A percentile compares a stretch with the other conserved stretches of the same genome.
These are phyloP conservation scores for Stictocephala bisonia DNA, from an alignment of 2,888 invertebrate species.

Conservation along the genomic window DNA sequence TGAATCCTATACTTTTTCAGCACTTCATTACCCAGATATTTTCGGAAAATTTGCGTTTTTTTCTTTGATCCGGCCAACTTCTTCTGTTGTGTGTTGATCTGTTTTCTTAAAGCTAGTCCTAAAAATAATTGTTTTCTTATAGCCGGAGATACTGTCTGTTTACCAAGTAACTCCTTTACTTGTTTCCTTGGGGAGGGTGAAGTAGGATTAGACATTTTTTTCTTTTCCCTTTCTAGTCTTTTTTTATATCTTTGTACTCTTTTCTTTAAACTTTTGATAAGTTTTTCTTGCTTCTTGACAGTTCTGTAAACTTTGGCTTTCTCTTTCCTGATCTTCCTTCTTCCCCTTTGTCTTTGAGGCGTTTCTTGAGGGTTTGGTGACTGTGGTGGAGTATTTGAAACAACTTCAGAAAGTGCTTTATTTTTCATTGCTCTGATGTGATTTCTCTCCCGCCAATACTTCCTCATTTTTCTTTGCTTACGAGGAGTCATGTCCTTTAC, in stretches of 20 bases:
- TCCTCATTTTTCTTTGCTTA: not conserved
- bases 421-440: not conserved
- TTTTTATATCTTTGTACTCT: no score
- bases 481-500: not conserved
- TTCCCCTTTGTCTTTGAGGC: not conserved
- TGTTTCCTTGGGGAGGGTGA: conserved; percentile 9
- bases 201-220: not conserved
- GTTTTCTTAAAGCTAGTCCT: not conserved
- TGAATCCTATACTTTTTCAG: not conserved
- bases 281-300: no score
- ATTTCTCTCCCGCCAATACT: conserved; percentile 11
- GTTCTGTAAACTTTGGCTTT: not conserved
- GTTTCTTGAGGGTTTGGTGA: not conserved
- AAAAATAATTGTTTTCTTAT: not conserved
- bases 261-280: not conserved
- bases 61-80: not conserved
- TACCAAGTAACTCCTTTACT: not conserved
- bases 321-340: not conserved
- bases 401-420: not conserved
- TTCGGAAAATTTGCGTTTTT: not conserved
- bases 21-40: not conserved
- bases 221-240: no score
- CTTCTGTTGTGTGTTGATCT: no score
- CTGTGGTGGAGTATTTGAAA: not conserved
- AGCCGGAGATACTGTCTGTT: not conserved